These are phyloP conservation scores for Sturnus vulgaris DNA, from an alignment of 2,113 vertebrate species.

Conservation along the genomic window DNA sequence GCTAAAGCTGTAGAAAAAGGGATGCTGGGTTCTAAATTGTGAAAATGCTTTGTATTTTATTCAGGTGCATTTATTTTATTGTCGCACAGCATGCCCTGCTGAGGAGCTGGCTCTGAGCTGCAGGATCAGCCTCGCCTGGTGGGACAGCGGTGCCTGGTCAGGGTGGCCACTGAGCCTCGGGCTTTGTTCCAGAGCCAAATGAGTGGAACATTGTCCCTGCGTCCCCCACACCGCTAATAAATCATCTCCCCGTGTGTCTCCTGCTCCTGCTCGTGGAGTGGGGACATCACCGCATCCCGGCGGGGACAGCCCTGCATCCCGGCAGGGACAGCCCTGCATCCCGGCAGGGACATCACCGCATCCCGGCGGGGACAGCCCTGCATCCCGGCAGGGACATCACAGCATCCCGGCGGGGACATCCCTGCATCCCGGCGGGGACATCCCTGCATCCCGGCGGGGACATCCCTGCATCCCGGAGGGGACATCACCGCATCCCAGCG, in stretches of 20 bases:
- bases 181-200: accelerated
- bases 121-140: not conserved
- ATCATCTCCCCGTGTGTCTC: not conserved
- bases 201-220: not conserved
- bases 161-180: not conserved
- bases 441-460: not conserved
- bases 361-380: not conserved
- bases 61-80: too few species aligned
- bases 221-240: accelerated
- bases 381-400: not conserved
- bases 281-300: not conserved
- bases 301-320: not conserved
- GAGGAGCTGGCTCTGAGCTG: not conserved
- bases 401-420: not conserved
- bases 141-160: not conserved
- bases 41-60: not conserved
- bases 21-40: too few species aligned
- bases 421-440: not conserved
- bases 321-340: not conserved
- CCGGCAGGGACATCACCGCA: not conserved
- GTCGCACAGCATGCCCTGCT: not conserved
- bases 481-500: not conserved
- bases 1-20: not conserved
- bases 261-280: not conserved
- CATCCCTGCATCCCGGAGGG: not conserved